Percentiles rank a stretch among this genome's conserved stretches.
These are phyloP conservation scores for Hyposoter dolosus DNA, from an alignment of 2,888 invertebrate genomes.

Conservation along the genomic window DNA sequence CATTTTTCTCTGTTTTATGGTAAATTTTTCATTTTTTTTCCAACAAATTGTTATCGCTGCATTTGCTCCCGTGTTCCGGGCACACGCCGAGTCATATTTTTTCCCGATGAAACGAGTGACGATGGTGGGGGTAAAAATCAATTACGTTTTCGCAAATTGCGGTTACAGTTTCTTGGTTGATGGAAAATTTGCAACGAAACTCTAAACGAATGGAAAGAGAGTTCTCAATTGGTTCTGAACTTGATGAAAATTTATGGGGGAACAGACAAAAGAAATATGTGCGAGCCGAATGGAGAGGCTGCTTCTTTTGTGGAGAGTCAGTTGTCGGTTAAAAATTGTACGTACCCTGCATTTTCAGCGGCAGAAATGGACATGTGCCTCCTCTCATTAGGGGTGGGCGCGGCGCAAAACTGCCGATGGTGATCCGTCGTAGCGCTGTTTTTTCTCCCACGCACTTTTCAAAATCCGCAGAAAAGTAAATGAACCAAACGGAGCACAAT, in stretches of 20 bases:
- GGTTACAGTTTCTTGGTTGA: too few species aligned
- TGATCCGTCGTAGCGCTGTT: conserved; percentile 86
- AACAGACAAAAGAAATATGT: conserved; percentile 23
- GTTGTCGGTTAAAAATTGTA: conserved; percentile 42
- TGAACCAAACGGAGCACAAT: not conserved
- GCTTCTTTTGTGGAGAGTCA: not conserved
- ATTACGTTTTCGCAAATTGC: too few species aligned
- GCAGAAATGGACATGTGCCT: conserved; percentile 89
- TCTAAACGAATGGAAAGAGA: not conserved
- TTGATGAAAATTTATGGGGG: not conserved
- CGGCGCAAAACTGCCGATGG: conserved; percentile 86
- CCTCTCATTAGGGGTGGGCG: conserved; percentile 88
- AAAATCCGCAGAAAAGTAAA: conserved; percentile 20
- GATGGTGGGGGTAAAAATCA: too few species aligned
- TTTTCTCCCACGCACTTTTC: conserved; percentile 10
- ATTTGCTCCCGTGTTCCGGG: too few species aligned
- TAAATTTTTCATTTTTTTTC: too few species aligned
- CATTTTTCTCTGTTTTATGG: too few species aligned
- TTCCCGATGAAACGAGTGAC: too few species aligned
- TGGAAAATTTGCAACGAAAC: too few species aligned
- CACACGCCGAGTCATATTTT: too few species aligned
- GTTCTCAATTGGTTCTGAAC: not conserved
- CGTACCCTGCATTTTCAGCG: conserved; percentile 89
- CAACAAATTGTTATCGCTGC: too few species aligned
- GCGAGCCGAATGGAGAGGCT: not conserved